These are phyloP conservation scores for Odontocerum albicorne DNA, from an alignment of 2,888 invertebrate genomes.

Conservation along the genomic window DNA sequence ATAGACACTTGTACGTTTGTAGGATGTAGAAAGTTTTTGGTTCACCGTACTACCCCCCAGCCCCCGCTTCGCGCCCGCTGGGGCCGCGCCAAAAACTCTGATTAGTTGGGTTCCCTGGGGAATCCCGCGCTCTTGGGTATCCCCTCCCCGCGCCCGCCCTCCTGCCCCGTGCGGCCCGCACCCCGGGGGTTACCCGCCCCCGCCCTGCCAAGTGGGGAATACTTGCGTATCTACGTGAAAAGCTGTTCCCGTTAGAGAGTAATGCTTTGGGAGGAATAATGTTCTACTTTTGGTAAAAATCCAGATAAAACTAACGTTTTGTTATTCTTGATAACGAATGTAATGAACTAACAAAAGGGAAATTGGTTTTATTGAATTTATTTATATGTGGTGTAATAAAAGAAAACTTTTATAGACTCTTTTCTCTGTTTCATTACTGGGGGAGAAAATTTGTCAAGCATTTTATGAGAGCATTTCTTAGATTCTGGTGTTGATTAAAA, in stretches of 20 bases:
- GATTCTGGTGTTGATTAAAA: too few species aligned
- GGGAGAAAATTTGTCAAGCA: too few species aligned
- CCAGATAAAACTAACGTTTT: not conserved
- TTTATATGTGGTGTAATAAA: too few species aligned
- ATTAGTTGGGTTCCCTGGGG: conserved; percentile 37
- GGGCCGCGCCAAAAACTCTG: conserved; percentile 37
- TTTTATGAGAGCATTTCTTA: too few species aligned
- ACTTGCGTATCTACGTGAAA: conserved; percentile 10
- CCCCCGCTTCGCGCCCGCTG: conserved; percentile 25
- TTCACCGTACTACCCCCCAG: conserved; percentile 33
- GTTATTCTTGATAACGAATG: not conserved
- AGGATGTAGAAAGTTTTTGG: conserved; percentile 39
- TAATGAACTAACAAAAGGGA: too few species aligned
- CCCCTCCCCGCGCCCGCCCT: conserved; percentile 18
- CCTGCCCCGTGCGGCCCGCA: conserved; percentile 7
- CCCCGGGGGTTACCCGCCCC: conserved; percentile 38
- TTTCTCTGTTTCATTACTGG: too few species aligned
- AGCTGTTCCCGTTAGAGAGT: conserved; percentile 6
- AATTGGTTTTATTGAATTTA: too few species aligned
- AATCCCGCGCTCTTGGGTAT: conserved; percentile 35
- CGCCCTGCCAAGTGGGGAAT: not conserved
- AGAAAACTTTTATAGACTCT: too few species aligned
- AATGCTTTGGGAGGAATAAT: not conserved
- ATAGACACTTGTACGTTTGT: conserved; percentile 12
- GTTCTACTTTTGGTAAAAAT: not conserved